Evolutionary conservation across 2,888 invertebrate genomes (phyloP), one percentile per base, ranked within the genome.

Genomic region (Gari tellinella): DNA sequence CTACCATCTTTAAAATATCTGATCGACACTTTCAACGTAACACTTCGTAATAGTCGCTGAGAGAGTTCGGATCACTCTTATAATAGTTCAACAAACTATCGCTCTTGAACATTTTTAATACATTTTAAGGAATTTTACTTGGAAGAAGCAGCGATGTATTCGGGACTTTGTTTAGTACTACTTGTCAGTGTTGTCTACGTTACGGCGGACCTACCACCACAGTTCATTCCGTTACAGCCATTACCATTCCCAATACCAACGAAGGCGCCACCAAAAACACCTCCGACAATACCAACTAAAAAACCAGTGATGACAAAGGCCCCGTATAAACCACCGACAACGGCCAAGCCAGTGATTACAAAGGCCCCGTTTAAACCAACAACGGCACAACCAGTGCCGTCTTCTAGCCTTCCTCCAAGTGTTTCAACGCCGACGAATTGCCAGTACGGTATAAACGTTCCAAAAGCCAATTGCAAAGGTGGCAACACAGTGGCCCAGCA

Each of bases 401-500:
- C 43, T 1, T 14, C 21, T 7, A 56, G 31, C 19, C 19, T 53
- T n/a, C 37, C 55, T 1, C 12, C 63, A 3, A 37, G 26, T 15
- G 12, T 17, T 8, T 25, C n/a, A n/a, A 25, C 58, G 26, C 62
- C 57, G 10, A 49, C 66, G 8, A 63, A 65, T 41, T 81, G 83
- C 48, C 69, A 62, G 23, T 65, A 72, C 26, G 70, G 70, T 52
- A 70, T 78, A 21, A 76, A 74, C 31, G 65, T 81, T 14, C 81
- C 83, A 7, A 69, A 61, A 41, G 68, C 72, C 26, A 76, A 72
- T 41, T 73, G 70, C 40, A 56, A 66, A 26, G 74, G 72, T 0
- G 75, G 73, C 8, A 80, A 78, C 55, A 69, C 69, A 1, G 78
- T 69, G 17, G 69, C 80, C 3, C 74, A 81, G 48, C 75, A 72